A percentile compares a stretch with the other conserved stretches of the same genome.
These are phyloP conservation scores for Chlorocebus sabaeus DNA, from an alignment of 2,113 vertebrate species.

Conservation along the genomic window DNA sequence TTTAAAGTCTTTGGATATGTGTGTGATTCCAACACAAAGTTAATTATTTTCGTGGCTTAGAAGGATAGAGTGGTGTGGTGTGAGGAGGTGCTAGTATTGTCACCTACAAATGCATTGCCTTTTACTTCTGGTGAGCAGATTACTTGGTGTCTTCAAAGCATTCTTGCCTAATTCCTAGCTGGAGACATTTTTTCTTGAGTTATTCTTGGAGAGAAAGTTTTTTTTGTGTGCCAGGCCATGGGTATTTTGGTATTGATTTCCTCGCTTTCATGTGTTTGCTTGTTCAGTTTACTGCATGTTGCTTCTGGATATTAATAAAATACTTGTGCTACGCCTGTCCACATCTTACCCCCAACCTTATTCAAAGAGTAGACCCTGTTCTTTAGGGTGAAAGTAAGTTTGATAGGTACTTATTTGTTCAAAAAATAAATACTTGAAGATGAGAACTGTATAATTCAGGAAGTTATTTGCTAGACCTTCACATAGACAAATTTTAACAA, in stretches of 20 bases:
- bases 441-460: background rate
- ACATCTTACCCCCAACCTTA: slow-evolving; percentile 10
- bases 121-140: slow-evolving; percentile 38
- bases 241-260: slow-evolving; percentile 67
- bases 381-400: background rate
- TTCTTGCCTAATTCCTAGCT: slow-evolving; percentile 55
- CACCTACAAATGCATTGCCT: slow-evolving; percentile 47
- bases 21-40: background rate
- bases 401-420: background rate
- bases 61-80: background rate
- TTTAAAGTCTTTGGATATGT: background rate
- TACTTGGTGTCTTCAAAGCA: slow-evolving; percentile 59
- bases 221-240: slow-evolving; percentile 59
- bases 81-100: background rate
- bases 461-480: background rate
- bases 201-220: slow-evolving; percentile 60
- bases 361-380: background rate
- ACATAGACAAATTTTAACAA: slow-evolving; percentile 16
- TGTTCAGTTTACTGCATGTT: slow-evolving; percentile 49
- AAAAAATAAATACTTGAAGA: slow-evolving; percentile 33
- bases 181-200: slow-evolving; percentile 64
- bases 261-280: slow-evolving; percentile 55
- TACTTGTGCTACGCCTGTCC: background rate
- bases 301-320: slow-evolving; percentile 53
- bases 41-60: background rate